Base-by-base conservation (phyloP, 2,113 vertebrate species). In the Syrrhaptes paradoxus region DNA sequence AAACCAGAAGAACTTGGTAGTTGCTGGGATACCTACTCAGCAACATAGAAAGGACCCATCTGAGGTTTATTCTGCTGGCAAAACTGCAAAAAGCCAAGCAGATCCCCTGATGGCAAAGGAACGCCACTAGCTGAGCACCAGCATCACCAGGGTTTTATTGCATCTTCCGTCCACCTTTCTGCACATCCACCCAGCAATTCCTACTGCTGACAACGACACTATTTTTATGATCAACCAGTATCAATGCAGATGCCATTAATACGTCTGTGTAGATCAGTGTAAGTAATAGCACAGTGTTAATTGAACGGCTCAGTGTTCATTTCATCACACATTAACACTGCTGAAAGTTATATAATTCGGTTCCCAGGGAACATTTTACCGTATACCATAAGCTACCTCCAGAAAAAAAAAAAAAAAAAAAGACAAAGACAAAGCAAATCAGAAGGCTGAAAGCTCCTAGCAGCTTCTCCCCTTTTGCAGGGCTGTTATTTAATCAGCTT, bases 401-500 rank as follows among this genome's bases (percentile, higher is more conserved):
- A 41, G 41, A 67, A 70, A 17, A 13, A 65, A 75, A 74, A 36
- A 45, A 45, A 36, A 36, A 36, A 36, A 36, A 9, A 36, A 67
- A 67, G 76, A 68, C 29, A 63, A 86, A 93, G 90, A 94, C 82
- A 96, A 93, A 93, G 90, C 65, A 96, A 82, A 93, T 48, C 54
- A 80, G 54, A 76, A 81, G 57, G 80, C 75, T 82, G 84, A 89
- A 88, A 86, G 83, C 92, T 90, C 85, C 43, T 22, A 84, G 83
- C 22, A 18, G 90, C 72, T 78, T 92, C 76, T 81, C 26, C 62
- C 13, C 74, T 93, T 77, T 79, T 58, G 51, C 46, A 94, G 43
- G n/a, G 81, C 70, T 87, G 81, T 87, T 97, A 94, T 92, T 97
- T 93, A 91, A 95, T 95, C 95, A 96, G 87, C n/a, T 96, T 95